Base-by-base conservation (phyloP, 2,888 invertebrate species). In the Cerastoderma edule region DNA sequence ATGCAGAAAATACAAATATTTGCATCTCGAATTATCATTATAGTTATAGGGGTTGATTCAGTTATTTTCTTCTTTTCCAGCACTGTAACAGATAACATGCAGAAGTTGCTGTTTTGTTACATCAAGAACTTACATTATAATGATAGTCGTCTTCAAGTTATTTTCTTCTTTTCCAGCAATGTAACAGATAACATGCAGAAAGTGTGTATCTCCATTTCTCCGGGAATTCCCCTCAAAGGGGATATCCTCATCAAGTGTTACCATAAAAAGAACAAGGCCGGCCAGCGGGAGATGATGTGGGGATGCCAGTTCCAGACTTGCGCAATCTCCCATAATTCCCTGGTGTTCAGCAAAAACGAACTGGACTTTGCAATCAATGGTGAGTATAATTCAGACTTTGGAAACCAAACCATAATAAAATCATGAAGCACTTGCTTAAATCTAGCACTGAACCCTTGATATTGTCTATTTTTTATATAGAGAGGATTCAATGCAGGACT, bases 231-330 rank as follows among this genome's bases (percentile, higher is more conserved):
- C 67, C 94, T 98, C 22, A 95, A 97, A 67, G 98, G 98, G 19
- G 98, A 98, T 93, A 96, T 98, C 85, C 94, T 98, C 78, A 95
- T 98, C 89, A 97, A 97, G 93, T 97, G 97, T 92, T 98, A 97
- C 94, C 95, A 97, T 88, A 94, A 96, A 89, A 93, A 87, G 78
- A 80, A 83, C 27, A 85, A 88, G 24, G 83, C 89, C 0, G 88
- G 87, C 24, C 86, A 86, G 66, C 94, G 95, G 53, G 95, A 95
- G 87, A 95, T 96, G n/a, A 95, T 97, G 86, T 97, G 97, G 94
- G 95, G 96, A 65, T 96, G 96, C 92, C 96, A 98, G 95, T 97
- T 98, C 94, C 98, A 98, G 94, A 98, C 98, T 4, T 98, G 98
- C 94, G 97, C 97, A 68, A 96, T 98, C 83, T 88, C 96, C 60